Base-by-base conservation (phyloP, 2,113 vertebrate genomes). In the Megaleporinus macrocephalus region DNA sequence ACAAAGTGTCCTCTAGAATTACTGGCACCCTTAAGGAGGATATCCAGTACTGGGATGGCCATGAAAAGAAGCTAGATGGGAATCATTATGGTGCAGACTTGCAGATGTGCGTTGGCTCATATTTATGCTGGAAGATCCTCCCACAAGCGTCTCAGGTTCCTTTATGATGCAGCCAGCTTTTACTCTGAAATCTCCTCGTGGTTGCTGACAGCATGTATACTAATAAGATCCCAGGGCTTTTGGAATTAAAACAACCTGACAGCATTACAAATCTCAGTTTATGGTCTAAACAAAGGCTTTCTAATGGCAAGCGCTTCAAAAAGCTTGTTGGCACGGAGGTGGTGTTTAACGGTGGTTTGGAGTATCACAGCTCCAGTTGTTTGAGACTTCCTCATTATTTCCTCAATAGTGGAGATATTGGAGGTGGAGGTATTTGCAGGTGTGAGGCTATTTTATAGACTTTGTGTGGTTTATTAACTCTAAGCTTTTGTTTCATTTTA, bases 191-290 rank as follows among this genome's bases (percentile, higher is more conserved):
- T 55, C 20, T 55, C n/a, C 24, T 26, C 1, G 24, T 61, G n/a
- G 24, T 26, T 2, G 5, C 22, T 55, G 20, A 55, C 20, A 20
- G 18, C 5, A 61, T 26, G 24, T 26, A 26, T 11, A 4, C 57
- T 61, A 61, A 61, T n/a, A 61, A 61, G 57, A 61, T 24, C 10
- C 57, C 57, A 26, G 22, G 9, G 57, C 57, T n/a, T 61, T n/a
- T 61, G 57, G 57, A 61, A 61, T 61, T 61, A 61, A 61, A 61
- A 61, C 57, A 61, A 61, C 1, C 57, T 61, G 57, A 61, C 57
- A 61, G 6, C 57, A 61, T 61, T 12, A 15, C 14, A 61, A 20
- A 24, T 61, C 10, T 4, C 57, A 61, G n/a, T 61, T 61, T 61
- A 61, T 13, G 12, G 57, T 61, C 26, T 26, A 61, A 61, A 61